These are phyloP conservation scores for Pelecanoides urinatrix DNA, from an alignment of 2,113 vertebrate species.

Conservation along the genomic window DNA sequence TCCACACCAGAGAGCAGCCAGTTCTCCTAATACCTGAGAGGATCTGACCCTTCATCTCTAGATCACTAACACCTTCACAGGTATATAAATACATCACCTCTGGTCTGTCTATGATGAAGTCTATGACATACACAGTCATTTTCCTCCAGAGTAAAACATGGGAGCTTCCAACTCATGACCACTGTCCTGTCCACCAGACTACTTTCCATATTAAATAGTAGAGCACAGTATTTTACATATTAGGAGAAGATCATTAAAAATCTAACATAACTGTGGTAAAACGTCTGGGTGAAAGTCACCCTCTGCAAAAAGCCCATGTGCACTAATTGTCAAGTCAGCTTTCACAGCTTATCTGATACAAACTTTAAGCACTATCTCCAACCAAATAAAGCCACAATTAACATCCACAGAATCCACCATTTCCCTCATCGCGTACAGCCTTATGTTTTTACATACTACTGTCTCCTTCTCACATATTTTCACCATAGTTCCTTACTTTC, in stretches of 20 bases:
- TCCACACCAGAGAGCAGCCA: not conserved
- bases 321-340: not conserved
- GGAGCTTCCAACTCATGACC: not conserved
- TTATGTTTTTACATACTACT: not conserved
- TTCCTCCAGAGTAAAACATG: not conserved
- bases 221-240: rapidly evolving
- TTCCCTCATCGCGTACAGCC: not conserved
- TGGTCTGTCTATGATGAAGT: not conserved
- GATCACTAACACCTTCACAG: not conserved
- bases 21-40: not conserved
- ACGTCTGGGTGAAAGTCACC: not conserved
- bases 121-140: not conserved
- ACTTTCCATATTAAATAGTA: not conserved
- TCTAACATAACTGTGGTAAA: not conserved
- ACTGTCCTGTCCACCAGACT: not conserved
- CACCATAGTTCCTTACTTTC: not conserved
- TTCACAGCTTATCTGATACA: not conserved
- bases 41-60: not conserved
- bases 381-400: not conserved
- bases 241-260: not conserved
- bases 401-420: not conserved
- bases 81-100: not conserved
- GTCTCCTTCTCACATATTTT: not conserved
- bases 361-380: not conserved
- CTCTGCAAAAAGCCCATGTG: not conserved